These are phyloP conservation scores for Protodeltote pygarga DNA, from an alignment of 2,888 invertebrate species.

Conservation along the genomic window DNA sequence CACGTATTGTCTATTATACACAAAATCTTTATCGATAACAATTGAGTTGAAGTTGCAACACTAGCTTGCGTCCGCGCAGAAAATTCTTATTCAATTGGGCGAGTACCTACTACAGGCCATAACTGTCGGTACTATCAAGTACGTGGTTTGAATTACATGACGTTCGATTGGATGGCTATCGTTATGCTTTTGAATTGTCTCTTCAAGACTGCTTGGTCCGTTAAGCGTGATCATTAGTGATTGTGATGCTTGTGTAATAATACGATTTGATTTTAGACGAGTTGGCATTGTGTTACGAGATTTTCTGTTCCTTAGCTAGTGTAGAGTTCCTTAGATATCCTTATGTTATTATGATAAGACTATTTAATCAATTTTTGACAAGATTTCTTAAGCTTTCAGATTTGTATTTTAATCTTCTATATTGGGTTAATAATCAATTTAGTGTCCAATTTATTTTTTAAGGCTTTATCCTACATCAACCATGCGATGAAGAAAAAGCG, in stretches of 20 bases:
- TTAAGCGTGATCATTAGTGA: background rate
- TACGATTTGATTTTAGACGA: too few species aligned
- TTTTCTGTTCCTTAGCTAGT: too few species aligned
- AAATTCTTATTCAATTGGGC: slow-evolving; percentile 77
- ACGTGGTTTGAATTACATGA: slow-evolving; percentile 64
- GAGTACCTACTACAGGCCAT: slow-evolving; percentile 59
- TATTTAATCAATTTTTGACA: too few species aligned
- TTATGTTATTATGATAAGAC: too few species aligned
- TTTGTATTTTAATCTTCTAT: slow-evolving; percentile 1
- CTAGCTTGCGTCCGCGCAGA: slow-evolving; percentile 59
- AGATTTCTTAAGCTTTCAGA: too few species aligned
- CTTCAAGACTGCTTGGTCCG: background rate
- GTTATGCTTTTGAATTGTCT: slow-evolving; percentile 10
- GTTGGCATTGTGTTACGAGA: too few species aligned
- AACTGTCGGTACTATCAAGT: slow-evolving; percentile 65
- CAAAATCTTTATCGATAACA: slow-evolving; percentile 53
- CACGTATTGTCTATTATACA: slow-evolving; percentile 26
- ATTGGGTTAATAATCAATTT: too few species aligned
- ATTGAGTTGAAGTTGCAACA: slow-evolving; percentile 50
- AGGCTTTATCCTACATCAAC: too few species aligned
- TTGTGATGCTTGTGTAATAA: background rate
- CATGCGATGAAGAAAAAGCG: too few species aligned
- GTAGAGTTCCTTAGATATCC: too few species aligned
- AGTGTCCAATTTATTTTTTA: too few species aligned
- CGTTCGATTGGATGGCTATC: slow-evolving; percentile 29